These are phyloP conservation scores for Pristionchus exspectatus DNA, from an alignment of 2,888 invertebrate species.

Conservation along the genomic window DNA sequence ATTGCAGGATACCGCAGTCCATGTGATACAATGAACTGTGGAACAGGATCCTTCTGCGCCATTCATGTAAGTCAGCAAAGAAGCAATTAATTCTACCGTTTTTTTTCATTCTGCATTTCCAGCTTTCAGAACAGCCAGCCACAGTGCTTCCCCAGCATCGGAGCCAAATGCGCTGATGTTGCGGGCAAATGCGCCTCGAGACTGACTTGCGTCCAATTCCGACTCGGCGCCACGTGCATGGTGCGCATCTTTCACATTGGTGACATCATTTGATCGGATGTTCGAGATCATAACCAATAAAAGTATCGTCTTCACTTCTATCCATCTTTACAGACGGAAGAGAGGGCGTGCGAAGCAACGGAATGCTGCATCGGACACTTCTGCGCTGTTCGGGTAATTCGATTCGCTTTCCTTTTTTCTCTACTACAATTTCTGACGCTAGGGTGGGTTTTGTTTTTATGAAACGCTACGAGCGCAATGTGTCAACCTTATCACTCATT, in stretches of 20 bases:
- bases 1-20: neutral
- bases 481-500: too few relatives aligned
- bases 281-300: too few relatives aligned
- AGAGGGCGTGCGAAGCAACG: neutral
- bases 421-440: too few relatives aligned
- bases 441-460: too few relatives aligned
- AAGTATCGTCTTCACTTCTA: too few relatives aligned
- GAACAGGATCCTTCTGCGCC: neutral
- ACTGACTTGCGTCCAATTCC: neutral
- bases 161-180: neutral
- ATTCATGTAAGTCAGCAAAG: neutral
- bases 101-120: too few relatives aligned
- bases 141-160: neutral
- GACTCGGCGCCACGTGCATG: neutral
- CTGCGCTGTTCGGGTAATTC: neutral
- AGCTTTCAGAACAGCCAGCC: neutral
- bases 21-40: neutral
- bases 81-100: too few relatives aligned
- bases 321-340: neutral
- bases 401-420: too few relatives aligned
- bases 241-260: too few relatives aligned
- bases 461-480: too few relatives aligned
- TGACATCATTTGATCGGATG: too few relatives aligned
- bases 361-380: neutral
- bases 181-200: neutral